Conservation (phyloP, 2,888 invertebrate species). For the Latrodectus elegans region DNA sequence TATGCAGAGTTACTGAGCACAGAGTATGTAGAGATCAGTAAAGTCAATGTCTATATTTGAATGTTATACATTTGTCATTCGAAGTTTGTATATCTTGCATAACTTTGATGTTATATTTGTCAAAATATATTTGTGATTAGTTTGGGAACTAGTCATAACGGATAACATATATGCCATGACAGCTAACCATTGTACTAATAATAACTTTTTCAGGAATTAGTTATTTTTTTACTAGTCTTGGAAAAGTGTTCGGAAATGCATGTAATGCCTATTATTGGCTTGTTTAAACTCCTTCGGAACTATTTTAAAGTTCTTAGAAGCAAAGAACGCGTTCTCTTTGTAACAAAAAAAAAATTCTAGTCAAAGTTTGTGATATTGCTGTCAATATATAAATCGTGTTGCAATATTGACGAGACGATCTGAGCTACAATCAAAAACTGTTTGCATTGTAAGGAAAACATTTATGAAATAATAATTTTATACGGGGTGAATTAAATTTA, state of each 20-base stretch:
- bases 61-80: background rate
- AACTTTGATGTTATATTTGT: slow-evolving; percentile 1
- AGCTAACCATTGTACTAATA: background rate
- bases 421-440: no score
- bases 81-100: slow-evolving; percentile 6
- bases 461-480: no score
- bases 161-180: background rate
- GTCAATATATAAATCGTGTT: no score
- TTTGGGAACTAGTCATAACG: background rate
- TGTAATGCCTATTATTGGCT: no score
- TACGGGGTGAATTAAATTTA: no score
- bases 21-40: background rate
- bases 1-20: background rate
- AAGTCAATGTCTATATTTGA: background rate
- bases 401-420: no score
- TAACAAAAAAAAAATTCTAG: no score
- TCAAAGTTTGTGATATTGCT: no score
- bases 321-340: no score
- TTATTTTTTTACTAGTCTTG: background rate
- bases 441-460: no score
- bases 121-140: background rate
- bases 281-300: no score
- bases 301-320: no score
- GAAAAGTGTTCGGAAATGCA: background rate
- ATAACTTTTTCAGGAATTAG: background rate